Percentiles rank a stretch among this genome's conserved stretches.
Conservation (phyloP, 2,888 invertebrate species). For the Limnephilus auricula region DNA sequence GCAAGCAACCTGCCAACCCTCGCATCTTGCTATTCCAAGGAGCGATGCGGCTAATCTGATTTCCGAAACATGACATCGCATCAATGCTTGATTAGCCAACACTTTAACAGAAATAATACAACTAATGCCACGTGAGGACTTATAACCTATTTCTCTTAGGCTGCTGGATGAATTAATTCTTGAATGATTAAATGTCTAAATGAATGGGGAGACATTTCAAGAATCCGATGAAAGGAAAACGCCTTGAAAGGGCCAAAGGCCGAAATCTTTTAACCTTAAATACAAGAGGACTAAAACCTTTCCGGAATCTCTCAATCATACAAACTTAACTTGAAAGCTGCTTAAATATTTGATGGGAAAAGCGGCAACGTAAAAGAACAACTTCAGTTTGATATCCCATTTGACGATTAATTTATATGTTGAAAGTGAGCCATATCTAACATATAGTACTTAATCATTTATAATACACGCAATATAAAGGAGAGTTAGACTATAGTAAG, state of each 20-base stretch:
- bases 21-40: not conserved
- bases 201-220: not conserved
- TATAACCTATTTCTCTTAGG: not conserved
- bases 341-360: conserved; percentile 41
- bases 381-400: conserved; percentile 26
- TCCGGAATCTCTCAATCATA: not conserved
- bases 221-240: not conserved
- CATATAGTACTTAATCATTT: not conserved
- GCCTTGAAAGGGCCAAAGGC: conserved; percentile 29
- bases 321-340: conserved; percentile 8
- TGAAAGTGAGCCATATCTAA: conserved; percentile 1
- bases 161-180: not conserved
- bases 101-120: not conserved
- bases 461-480: not conserved
- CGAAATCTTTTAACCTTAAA: not conserved
- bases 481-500: not conserved
- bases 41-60: not conserved
- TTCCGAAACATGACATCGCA: not conserved
- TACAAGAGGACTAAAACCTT: not conserved
- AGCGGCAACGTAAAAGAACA: conserved; percentile 26
- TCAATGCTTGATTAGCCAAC: not conserved
- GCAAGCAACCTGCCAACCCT: not conserved
- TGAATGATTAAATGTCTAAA: conserved; percentile 7
- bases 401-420: conserved; percentile 36
- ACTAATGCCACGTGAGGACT: not conserved